Evolutionary conservation across 2,797 vertebrate genomes (phyloP), one percentile per base, ranked within the genome.

Genomic region (Gallinago solitaria): DNA sequence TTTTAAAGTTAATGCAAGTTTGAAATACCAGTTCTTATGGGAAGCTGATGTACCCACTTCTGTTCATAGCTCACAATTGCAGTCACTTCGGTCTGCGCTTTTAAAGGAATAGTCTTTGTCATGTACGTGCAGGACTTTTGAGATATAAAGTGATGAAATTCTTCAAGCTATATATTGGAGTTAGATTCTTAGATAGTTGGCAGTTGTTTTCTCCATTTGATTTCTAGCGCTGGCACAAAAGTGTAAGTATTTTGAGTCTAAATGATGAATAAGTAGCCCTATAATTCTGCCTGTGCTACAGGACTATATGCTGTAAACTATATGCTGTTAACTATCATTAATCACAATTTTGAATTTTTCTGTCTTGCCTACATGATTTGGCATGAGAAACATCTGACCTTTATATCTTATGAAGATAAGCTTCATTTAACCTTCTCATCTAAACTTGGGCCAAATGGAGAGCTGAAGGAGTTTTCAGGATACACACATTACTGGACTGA

Each of bases 401-500:
- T 83, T 83, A 60, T 89, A 77, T 86, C 77, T 82, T 65, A 19
- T 11, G 24, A 91, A 82, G 65, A 91, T 79, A 89, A 91, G 57
- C 54, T 68, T 89, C 37, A 69, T 92, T 96, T 86, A 86, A 90
- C 60, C 37, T 84, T 67, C 65, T 80, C 54, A 65, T 87, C 16
- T 89, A 43, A 73, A 81, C 70, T 81, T 83, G 30, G 71, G 25
- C 64, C 81, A 83, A 71, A 85, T 83, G 82, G 75, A 92, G 65
- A 74, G 50, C 71, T 87, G 77, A 56, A 76, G 56, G 71, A 80
- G 67, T 87, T 89, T 91, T 84, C 70, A 87, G 60, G 54, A 81
- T 86, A 94, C 93, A 79, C 45, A 39, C 33, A 33, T 96, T 83
- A 91, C 39, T 67, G 56, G 57, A 56, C 53, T 86, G 85, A 82